phyloP scores from a whole-genome alignment of 2,888 invertebrate species.

The Heteropelma amictum region DNA sequence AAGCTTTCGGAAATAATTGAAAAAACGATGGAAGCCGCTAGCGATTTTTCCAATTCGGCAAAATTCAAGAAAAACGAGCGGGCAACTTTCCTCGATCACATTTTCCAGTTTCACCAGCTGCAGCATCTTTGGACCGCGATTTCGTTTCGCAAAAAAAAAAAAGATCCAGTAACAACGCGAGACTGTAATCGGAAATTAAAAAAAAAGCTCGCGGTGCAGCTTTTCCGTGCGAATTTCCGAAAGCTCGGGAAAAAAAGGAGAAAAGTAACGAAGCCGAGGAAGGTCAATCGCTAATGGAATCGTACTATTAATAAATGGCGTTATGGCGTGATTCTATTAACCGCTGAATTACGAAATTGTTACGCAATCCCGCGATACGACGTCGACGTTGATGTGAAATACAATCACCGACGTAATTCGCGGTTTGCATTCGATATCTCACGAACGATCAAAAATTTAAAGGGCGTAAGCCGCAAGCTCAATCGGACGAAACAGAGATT shows the following conservation, averaged over 20 bases:
- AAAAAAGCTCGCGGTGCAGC: background rate
- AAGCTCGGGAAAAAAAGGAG: background rate
- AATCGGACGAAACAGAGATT: too few relatives aligned
- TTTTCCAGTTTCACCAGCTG: background rate
- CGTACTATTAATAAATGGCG: constrained; percentile 39
- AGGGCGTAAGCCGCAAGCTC: too few relatives aligned
- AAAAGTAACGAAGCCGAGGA: background rate
- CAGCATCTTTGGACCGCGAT: background rate
- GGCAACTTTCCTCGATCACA: background rate
- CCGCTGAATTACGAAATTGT: too few relatives aligned
- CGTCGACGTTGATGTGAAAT: too few relatives aligned
- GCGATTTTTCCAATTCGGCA: too few relatives aligned
- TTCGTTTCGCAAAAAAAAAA: background rate
- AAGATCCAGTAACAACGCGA: constrained; percentile 11
- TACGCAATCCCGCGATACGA: too few relatives aligned
- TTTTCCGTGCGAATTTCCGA: background rate
- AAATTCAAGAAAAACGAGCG: background rate
- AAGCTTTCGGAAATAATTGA: too few relatives aligned
- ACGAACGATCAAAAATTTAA: too few relatives aligned
- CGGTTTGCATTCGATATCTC: too few relatives aligned
- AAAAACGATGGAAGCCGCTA: too few relatives aligned
- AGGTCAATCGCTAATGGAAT: constrained; percentile 32
- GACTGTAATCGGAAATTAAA: constrained; percentile 1
- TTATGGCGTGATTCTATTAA: constrained; percentile 16
- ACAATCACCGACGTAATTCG: too few relatives aligned